A percentile compares a stretch with the other conserved stretches of the same genome.
Conservation (phyloP, 2,888 invertebrate species). For the Myathropa florea region DNA sequence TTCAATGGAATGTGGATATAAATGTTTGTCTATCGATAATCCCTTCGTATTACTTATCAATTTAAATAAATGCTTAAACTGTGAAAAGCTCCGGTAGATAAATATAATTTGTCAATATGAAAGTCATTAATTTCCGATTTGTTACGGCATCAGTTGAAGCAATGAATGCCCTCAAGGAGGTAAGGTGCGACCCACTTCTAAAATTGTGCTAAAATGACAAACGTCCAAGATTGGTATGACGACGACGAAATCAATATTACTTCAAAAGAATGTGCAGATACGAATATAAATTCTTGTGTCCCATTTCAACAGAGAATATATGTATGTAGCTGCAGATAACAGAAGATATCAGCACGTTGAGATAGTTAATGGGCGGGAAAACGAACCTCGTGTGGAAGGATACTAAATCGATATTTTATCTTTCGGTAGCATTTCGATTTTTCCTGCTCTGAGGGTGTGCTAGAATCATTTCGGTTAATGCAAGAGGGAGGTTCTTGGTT, state of each 20-base stretch:
- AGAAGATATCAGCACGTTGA: slow-evolving; percentile 30
- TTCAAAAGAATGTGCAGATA: not conserved
- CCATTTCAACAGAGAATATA: not conserved
- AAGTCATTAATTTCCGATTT: not conserved
- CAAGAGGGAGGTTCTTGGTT: not conserved
- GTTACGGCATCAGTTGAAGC: not conserved
- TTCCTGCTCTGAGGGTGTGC: not conserved
- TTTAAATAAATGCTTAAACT: not conserved
- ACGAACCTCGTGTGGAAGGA: not conserved
- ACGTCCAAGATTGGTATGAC: not conserved
- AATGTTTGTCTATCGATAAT: not conserved
- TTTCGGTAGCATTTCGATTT: not conserved
- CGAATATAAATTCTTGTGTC: not conserved
- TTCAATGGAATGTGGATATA: not conserved
- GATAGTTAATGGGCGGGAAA: slow-evolving; percentile 23
- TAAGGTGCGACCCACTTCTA: not conserved
- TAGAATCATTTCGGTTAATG: slow-evolving; percentile 16
- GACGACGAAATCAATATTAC: not conserved
- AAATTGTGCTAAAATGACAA: not conserved
- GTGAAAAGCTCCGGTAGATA: not conserved
- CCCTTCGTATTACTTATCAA: not conserved
- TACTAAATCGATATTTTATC: slow-evolving; percentile 25
- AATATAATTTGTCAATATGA: not conserved
- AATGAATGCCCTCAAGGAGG: not conserved
- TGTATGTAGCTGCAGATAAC: slow-evolving; percentile 17